phyloP scores from a whole-genome alignment of 1,140 invertebrate genomes.

The Eufriesea mexicana region DNA sequence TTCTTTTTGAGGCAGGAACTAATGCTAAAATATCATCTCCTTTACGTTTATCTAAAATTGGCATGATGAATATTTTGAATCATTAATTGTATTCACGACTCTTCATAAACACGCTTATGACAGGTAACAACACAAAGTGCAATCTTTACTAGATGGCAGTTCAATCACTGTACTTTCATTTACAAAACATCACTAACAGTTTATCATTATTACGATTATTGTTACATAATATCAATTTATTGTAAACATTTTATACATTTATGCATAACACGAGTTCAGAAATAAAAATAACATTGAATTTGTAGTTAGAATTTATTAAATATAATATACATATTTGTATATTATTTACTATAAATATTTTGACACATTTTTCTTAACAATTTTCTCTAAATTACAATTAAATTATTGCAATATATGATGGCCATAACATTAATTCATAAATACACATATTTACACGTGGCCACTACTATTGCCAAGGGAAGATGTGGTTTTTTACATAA shows the following conservation, averaged over 20 bases:
- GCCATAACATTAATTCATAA: constrained; percentile 55
- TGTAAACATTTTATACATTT: background rate
- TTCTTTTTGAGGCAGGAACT: constrained; percentile 87
- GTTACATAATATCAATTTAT: background rate
- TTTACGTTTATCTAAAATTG: constrained; percentile 85
- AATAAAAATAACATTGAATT: constrained; percentile 2
- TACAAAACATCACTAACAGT: background rate
- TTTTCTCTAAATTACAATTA: constrained; percentile 18
- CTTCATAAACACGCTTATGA: constrained; percentile 6
- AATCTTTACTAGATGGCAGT: background rate
- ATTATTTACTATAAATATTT: constrained; percentile 62
- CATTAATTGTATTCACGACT: constrained; percentile 3
- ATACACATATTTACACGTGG: constrained; percentile 63
- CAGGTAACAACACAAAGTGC: background rate
- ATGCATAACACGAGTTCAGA: background rate
- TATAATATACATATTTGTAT: constrained; percentile 44
- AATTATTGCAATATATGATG: constrained; percentile 43
- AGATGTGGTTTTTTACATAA: constrained; percentile 9
- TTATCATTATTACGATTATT: background rate
- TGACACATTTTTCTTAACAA: constrained; percentile 43
- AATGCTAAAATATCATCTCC: constrained; percentile 87
- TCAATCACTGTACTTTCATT: background rate
- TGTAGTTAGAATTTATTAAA: constrained; percentile 52
- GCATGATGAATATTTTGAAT: constrained; percentile 72
- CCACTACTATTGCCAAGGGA: constrained; percentile 24